Evolutionary conservation across 2,797 vertebrate species (phyloP).

Genomic region (Aythya fuligula): DNA sequence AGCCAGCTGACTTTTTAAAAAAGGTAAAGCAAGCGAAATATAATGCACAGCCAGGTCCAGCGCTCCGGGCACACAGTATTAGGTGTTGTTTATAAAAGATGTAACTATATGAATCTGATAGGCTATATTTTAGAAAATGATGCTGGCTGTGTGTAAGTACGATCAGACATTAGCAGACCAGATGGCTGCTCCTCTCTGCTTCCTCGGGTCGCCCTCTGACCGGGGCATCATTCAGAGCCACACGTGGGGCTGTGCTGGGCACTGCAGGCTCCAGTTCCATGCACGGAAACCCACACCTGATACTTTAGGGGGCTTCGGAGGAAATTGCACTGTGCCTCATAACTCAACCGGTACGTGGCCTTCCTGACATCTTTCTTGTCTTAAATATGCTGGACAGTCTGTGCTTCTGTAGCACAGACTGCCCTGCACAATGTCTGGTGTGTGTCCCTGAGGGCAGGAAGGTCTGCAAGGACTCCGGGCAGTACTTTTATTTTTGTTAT

Average conservation of each 20-base stretch:
- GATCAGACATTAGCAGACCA: background rate
- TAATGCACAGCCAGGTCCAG: no score
- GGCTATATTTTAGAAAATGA: background rate
- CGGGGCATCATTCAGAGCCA: background rate
- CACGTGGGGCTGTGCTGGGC: background rate
- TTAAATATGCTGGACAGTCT: background rate
- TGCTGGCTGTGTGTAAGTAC: background rate
- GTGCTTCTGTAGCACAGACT: background rate
- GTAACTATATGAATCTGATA: rapidly evolving
- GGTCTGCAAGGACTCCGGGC: background rate
- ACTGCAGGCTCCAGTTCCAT: background rate
- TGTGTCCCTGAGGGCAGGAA: background rate
- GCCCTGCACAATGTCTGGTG: background rate
- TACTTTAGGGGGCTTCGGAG: background rate
- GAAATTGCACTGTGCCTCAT: background rate
- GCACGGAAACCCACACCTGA: background rate
- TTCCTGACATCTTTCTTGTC: background rate
- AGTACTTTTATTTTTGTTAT: background rate
- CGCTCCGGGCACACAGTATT: background rate
- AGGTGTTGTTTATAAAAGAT: rapidly evolving
- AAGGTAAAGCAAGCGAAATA: background rate
- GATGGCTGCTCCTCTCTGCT: background rate
- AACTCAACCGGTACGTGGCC: background rate
- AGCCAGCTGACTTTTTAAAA: background rate
- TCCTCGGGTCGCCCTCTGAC: background rate